phyloP scores from a whole-genome alignment of 1,140 invertebrate species.

The Teleopsis dalmanni region DNA sequence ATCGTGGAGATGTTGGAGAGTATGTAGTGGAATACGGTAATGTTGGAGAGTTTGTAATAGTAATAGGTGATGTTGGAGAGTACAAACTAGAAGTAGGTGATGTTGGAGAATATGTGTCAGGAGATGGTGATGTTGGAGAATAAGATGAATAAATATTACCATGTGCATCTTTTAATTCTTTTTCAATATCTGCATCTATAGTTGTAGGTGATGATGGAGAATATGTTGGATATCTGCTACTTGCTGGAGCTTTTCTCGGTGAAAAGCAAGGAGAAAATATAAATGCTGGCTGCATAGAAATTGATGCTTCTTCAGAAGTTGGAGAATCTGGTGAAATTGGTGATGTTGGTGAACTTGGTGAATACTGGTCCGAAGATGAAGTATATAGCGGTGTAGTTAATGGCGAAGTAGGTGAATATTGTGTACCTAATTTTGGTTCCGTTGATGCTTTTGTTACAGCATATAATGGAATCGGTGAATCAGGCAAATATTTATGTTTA shows the following conservation, averaged over 20 bases:
- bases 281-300: conserved; percentile 57
- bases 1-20: background rate
- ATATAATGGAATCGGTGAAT: background rate
- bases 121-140: conserved; percentile 60
- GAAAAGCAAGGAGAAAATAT: background rate
- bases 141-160: conserved; percentile 67
- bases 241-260: conserved; percentile 68
- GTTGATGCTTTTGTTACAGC: background rate
- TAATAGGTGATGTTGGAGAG: conserved; percentile 32
- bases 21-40: background rate
- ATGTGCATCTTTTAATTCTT: too few species aligned
- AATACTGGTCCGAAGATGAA: too few species aligned
- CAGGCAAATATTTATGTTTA: too few species aligned
- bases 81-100: background rate
- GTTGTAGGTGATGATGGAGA: too few species aligned
- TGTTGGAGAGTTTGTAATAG: conserved; percentile 39
- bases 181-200: too few species aligned
- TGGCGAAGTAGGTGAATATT: conserved; percentile 9
- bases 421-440: too few species aligned
- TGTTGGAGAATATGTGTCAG: conserved; percentile 12
- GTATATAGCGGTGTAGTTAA: conserved; percentile 6
- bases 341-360: conserved; percentile 7
- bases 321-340: background rate
- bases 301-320: conserved; percentile 15
- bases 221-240: conserved; percentile 49